phyloP scores from a whole-genome alignment of 2,888 invertebrate species.

The Leptinotarsa juncta region DNA sequence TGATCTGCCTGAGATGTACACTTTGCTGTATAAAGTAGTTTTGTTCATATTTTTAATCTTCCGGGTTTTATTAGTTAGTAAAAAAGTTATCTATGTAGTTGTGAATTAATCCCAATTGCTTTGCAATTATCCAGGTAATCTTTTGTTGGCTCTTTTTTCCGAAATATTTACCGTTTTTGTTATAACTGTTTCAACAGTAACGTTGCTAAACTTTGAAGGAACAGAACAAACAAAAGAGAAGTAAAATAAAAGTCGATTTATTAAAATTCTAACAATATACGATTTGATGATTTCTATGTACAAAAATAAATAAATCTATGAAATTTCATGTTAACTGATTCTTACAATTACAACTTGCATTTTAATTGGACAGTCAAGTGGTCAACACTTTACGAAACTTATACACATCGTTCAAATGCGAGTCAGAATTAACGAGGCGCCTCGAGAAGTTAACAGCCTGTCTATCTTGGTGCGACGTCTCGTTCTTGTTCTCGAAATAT shows the following conservation, averaged over 20 bases:
- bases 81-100: no score
- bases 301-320: slow-evolving; percentile 21
- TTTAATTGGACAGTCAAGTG: slow-evolving; percentile 27
- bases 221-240: neutral
- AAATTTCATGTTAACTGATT: neutral
- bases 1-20: no score
- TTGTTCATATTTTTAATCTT: no score
- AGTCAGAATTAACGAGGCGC: slow-evolving; percentile 39
- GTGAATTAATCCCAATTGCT: no score
- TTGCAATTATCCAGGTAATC: no score
- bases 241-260: slow-evolving; percentile 9
- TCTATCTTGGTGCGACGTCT: slow-evolving; percentile 41
- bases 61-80: no score
- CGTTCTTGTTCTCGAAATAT: slow-evolving; percentile 73
- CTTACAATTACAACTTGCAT: slow-evolving; percentile 10
- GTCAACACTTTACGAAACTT: slow-evolving; percentile 42
- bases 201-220: neutral
- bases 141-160: no score
- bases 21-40: no score
- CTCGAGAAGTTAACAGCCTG: slow-evolving; percentile 22
- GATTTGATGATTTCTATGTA: slow-evolving; percentile 8
- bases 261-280: slow-evolving; percentile 18
- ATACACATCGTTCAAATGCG: slow-evolving; percentile 40
- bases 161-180: no score
- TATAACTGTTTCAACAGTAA: neutral